These are phyloP conservation scores for Cnemophilus loriae DNA, from an alignment of 2,113 vertebrate genomes.

Conservation along the genomic window DNA sequence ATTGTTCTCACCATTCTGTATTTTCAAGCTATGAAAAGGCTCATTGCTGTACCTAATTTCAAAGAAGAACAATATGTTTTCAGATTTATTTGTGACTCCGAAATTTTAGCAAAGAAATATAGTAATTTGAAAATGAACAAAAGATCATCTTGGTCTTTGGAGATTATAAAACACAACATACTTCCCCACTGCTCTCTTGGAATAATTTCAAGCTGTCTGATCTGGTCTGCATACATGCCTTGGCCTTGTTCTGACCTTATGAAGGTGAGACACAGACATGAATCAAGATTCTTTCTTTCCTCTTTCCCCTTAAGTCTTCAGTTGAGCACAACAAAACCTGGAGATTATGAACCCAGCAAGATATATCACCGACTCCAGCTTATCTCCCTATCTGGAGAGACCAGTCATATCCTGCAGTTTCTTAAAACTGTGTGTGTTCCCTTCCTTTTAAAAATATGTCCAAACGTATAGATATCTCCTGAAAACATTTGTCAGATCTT, in stretches of 20 bases:
- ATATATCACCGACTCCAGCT: not conserved
- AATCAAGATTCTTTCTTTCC: not conserved
- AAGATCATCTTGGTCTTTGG: not conserved
- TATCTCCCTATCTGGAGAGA: not conserved
- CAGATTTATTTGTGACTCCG: not conserved
- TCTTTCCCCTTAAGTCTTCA: not conserved
- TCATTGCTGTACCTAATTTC: not conserved
- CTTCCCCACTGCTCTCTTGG: not conserved
- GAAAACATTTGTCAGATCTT: not conserved
- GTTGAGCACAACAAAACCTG: not conserved
- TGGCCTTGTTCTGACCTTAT: not conserved
- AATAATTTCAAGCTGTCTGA: not conserved
- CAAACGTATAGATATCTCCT: accelerated
- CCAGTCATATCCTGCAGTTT: not conserved
- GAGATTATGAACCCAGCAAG: not conserved
- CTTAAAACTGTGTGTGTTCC: not conserved
- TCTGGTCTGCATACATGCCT: not conserved
- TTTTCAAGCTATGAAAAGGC: not conserved
- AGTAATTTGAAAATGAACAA: not conserved
- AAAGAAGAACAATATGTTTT: not conserved
- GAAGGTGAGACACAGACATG: not conserved
- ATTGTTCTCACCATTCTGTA: not conserved
- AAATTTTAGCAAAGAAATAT: not conserved
- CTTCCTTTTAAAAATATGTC: not conserved
- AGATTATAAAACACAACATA: not conserved